Percentiles rank a stretch among this genome's conserved stretches.
phyloP scores from a whole-genome alignment of 2,113 vertebrate genomes.

The Meriones unguiculatus region DNA sequence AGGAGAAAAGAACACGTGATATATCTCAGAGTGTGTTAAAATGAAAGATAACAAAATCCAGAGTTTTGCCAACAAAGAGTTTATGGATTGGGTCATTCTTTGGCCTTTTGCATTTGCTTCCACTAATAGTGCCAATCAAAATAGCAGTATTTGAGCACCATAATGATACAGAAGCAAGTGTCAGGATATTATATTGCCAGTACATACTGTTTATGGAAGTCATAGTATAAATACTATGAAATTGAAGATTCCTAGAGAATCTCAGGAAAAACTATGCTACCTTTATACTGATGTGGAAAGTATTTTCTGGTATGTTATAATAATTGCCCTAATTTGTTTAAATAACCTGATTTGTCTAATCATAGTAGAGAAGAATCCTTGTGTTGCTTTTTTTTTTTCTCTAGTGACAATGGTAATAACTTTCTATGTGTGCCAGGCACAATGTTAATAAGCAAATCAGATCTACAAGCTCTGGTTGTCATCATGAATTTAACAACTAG shows the following conservation, averaged over 20 bases:
- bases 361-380: neutral
- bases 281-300: neutral
- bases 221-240: neutral
- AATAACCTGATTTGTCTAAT: slow-evolving; percentile 14
- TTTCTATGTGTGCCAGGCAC: neutral
- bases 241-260: slow-evolving; percentile 11
- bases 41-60: neutral
- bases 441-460: neutral
- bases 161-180: neutral
- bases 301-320: slow-evolving; percentile 21
- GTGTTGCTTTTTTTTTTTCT: neutral
- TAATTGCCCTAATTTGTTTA: slow-evolving; percentile 1
- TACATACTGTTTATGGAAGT: neutral
- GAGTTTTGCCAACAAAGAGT: neutral
- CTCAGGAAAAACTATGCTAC: slow-evolving; percentile 3
- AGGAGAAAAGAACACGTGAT: slow-evolving; percentile 5
- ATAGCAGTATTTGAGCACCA: neutral
- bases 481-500: neutral
- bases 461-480: neutral
- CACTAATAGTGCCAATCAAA: neutral
- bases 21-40: neutral
- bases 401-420: neutral
- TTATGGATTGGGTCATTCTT: neutral
- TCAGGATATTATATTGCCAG: neutral
- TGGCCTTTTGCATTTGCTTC: neutral